Conservation (phyloP, 2,113 vertebrate genomes). For the Erpornis zantholeuca region DNA sequence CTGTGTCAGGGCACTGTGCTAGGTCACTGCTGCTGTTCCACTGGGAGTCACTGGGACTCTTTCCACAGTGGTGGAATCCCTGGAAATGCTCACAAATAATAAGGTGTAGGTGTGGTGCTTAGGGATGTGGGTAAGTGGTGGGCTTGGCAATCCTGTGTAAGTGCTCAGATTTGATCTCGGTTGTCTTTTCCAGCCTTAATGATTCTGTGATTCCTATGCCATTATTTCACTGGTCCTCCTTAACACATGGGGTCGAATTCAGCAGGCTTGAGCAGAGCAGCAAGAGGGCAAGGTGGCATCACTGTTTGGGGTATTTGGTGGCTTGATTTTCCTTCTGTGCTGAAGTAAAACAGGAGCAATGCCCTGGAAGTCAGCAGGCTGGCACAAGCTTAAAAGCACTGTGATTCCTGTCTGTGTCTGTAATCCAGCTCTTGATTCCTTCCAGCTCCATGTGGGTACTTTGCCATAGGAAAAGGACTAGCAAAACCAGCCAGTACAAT, state of each 20-base stretch:
- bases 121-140: background rate
- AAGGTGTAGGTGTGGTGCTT: background rate
- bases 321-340: background rate
- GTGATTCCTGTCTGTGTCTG: background rate
- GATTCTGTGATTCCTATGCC: background rate
- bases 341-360: background rate
- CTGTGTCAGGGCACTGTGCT: background rate
- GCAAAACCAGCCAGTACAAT: background rate
- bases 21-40: background rate
- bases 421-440: background rate
- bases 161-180: background rate
- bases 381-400: background rate
- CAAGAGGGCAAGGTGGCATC: background rate
- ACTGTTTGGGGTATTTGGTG: background rate
- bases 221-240: background rate
- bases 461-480: background rate
- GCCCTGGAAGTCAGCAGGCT: background rate
- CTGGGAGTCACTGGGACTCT: background rate
- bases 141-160: background rate
- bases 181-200: background rate
- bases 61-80: background rate
- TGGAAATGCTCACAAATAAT: background rate
- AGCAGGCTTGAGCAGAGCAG: background rate
- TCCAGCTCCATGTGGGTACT: background rate
- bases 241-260: background rate